Evolutionary conservation across 2,888 invertebrate genomes (phyloP).

Genomic region (Synanthedon andrenaeformis): DNA sequence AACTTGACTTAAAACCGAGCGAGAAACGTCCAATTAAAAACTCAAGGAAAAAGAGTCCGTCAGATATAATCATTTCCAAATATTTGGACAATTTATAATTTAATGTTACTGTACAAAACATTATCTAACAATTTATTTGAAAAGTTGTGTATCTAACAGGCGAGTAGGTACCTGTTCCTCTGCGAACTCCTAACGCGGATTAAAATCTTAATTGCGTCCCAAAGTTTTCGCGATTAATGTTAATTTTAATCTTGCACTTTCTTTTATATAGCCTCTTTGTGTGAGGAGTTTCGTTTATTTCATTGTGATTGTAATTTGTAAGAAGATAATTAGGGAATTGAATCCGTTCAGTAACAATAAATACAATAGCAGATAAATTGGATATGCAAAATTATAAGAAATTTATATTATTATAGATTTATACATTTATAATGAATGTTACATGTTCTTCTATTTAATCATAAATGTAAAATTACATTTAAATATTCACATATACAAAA

Average conservation of each 20-base stretch:
- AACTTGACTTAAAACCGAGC: slow-evolving; percentile 21
- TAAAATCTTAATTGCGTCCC: slow-evolving; percentile 58
- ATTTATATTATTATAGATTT: no score
- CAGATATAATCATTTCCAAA: neutral
- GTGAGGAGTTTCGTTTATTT: no score
- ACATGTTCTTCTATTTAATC: no score
- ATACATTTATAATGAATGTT: no score
- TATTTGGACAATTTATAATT: no score
- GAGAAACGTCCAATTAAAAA: slow-evolving; percentile 6
- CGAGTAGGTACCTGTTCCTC: slow-evolving; percentile 1
- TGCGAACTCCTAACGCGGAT: slow-evolving; percentile 35
- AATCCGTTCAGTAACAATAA: no score
- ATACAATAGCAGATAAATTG: no score
- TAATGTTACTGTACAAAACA: neutral
- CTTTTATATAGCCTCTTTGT: slow-evolving; percentile 8
- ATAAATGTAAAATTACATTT: no score
- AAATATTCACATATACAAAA: no score
- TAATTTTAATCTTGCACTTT: slow-evolving; percentile 36
- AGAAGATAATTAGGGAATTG: no score
- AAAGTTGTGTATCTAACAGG: slow-evolving; percentile 48
- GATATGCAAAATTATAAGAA: no score
- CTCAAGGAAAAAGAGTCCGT: neutral
- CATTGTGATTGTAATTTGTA: no score
- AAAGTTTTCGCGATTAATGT: slow-evolving; percentile 52
- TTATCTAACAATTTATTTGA: slow-evolving; percentile 49